Evolutionary conservation across 2,797 vertebrate species (phyloP), one percentile per base, ranked within the genome.

Genomic region (Pangasius krempfi): DNA sequence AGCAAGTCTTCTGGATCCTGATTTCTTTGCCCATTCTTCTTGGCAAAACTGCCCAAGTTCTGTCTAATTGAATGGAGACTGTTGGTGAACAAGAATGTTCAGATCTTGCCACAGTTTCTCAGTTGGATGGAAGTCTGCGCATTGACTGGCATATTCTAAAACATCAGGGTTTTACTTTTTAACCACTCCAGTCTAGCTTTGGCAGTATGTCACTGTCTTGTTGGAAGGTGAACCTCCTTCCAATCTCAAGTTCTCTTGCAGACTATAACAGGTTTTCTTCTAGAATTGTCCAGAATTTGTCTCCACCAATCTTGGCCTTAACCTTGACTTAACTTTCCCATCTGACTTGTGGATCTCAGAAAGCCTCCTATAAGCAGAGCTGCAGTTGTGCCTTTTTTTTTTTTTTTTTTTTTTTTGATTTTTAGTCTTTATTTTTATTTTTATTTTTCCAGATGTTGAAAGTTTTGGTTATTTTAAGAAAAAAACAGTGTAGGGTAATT

Each of bases 81-180:
- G 56, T 44, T 58, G 54, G n/a, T 58, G 22, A 82, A 10, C 44
- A 50, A 52, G 8, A 50, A 84, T 50, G 3, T 52, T 50, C 3
- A 64, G 1, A 68, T 50, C 30, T 81, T 62, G 78, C 9, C 30
- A 33, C 8, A 13, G 8, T 56, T 33, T 81, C 27, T 64, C 22
- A 66, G 16, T 47, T 50, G 40, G 16, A 68, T 66, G 16, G 27
- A 68, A 68, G 27, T 50, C 44, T 68, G n/a, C 1, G 8, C 14
- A 66, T 84, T 68, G 62, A 66, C 44, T 68, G 82, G 8, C n/a
- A 66, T 64, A 52, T 84, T 50, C 27, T 52, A 64, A 64, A 66
- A 22, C 27, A n/a, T 82, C 22, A 40, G 37, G 58, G 56, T 83
- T 83, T 83, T 64, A 7, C 27, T 84, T 66, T 50, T 66, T n/a